Conservation (phyloP, 2,113 vertebrate genomes). For the Sinosuthora webbiana region DNA sequence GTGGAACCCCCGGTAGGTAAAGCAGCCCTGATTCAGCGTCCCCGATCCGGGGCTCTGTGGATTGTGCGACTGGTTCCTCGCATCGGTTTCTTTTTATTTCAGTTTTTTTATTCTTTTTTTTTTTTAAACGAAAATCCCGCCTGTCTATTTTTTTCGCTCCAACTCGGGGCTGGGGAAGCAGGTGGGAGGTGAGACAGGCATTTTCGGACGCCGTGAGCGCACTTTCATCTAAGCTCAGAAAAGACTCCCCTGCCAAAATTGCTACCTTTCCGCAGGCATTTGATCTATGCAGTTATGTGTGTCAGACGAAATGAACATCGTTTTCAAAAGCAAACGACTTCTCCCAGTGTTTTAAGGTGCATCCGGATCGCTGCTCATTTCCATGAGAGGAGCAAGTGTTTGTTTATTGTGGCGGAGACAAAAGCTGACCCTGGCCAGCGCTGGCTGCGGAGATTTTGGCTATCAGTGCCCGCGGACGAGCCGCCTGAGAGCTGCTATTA, state of each 20-base stretch:
- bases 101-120: not conserved
- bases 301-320: constrained; percentile 55
- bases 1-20: not conserved
- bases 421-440: not conserved
- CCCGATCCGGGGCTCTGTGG: not conserved
- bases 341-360: constrained; percentile 24
- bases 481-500: not conserved
- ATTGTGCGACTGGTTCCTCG: not conserved
- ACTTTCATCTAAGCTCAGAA: constrained; percentile 33
- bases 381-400: constrained; percentile 40
- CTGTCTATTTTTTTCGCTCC: not conserved
- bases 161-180: not conserved
- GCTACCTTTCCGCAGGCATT: constrained; percentile 43
- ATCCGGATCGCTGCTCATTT: constrained; percentile 45
- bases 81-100: not conserved
- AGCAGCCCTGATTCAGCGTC: constrained; percentile 24
- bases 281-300: constrained; percentile 37
- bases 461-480: not conserved
- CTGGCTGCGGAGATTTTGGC: not conserved
- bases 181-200: constrained; percentile 15
- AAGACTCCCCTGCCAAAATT: constrained; percentile 3
- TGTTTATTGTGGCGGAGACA: constrained; percentile 46
- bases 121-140: not conserved
- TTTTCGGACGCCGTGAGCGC: constrained; percentile 16
- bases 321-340: constrained; percentile 40